Evolutionary conservation across 2,113 vertebrate species (phyloP).

Genomic region (Toxotes jaculatrix): DNA sequence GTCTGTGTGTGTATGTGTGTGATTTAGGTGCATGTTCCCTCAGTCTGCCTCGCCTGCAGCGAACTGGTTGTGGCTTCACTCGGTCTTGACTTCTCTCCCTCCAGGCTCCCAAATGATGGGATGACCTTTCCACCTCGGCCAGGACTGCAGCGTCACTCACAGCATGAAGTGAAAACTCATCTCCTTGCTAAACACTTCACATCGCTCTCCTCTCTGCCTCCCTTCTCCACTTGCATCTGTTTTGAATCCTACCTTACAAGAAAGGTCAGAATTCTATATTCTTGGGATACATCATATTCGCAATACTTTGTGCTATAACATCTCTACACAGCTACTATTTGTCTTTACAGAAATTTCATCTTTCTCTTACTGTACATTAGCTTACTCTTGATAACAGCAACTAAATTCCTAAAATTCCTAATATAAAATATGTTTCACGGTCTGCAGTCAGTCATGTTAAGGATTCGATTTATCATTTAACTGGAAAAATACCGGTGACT

Average conservation of each 20-base stretch:
- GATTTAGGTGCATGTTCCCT: slow-evolving; percentile 36
- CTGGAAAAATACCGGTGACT: background rate
- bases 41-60: slow-evolving; percentile 52
- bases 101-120: slow-evolving; percentile 70
- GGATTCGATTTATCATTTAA: background rate
- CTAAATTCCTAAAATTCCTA: background rate
- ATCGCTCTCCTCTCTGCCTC: slow-evolving; percentile 41
- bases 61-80: slow-evolving; percentile 43
- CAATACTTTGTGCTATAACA: background rate
- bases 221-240: slow-evolving; percentile 44
- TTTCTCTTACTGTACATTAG: background rate
- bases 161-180: slow-evolving; percentile 70
- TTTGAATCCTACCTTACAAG: slow-evolving; percentile 42
- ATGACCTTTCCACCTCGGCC: slow-evolving; percentile 78
- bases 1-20: background rate
- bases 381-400: background rate
- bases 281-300: slow-evolving; percentile 25
- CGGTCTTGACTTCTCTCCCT: slow-evolving; percentile 62
- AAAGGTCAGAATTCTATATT: slow-evolving; percentile 59
- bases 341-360: background rate
- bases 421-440: background rate
- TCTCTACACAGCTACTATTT: background rate
- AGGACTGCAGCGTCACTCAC: slow-evolving; percentile 70
- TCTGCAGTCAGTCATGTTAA: background rate
- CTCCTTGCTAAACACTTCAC: slow-evolving; percentile 63